phyloP scores from a whole-genome alignment of 2,888 invertebrate genomes.

The Caenorhabditis imperialis region DNA sequence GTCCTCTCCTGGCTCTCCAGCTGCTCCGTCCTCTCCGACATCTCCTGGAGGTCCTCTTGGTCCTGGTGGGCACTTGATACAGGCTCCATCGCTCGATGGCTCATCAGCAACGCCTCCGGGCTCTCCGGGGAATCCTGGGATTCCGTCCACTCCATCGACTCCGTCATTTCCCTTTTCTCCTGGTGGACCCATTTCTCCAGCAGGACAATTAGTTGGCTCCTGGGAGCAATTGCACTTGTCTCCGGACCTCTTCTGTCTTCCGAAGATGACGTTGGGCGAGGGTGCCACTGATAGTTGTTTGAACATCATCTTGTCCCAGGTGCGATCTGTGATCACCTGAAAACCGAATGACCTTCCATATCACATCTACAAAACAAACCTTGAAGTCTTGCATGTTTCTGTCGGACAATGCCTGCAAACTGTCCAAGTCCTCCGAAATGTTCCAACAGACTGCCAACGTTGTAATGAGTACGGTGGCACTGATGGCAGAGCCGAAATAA shows the following conservation, averaged over 20 bases:
- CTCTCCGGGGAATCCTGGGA: slow-evolving; percentile 46
- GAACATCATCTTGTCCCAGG: slow-evolving; percentile 62
- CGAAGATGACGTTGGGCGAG: slow-evolving; percentile 37
- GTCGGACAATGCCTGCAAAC: slow-evolving; percentile 49
- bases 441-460: slow-evolving; percentile 50
- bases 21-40: slow-evolving; percentile 29
- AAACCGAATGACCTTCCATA: slow-evolving; percentile 21
- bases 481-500: slow-evolving; percentile 44
- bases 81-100: slow-evolving; percentile 34
- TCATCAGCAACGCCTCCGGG: slow-evolving; percentile 19
- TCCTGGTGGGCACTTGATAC: slow-evolving; percentile 54
- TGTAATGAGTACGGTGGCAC: slow-evolving; percentile 50
- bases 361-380: slow-evolving; percentile 3
- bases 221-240: slow-evolving; percentile 48
- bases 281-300: slow-evolving; percentile 27
- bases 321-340: slow-evolving; percentile 53
- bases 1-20: slow-evolving; percentile 53
- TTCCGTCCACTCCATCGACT: slow-evolving; percentile 48
- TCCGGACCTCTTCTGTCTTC: slow-evolving; percentile 49
- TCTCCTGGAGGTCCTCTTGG: slow-evolving; percentile 49
- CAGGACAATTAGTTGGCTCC: slow-evolving; percentile 56
- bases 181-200: slow-evolving; percentile 57
- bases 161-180: slow-evolving; percentile 57
- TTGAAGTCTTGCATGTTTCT: slow-evolving; percentile 61
- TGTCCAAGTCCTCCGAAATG: slow-evolving; percentile 59